phyloP scores from a whole-genome alignment of 2,797 vertebrate genomes.

The Enteromius viviparus region DNA sequence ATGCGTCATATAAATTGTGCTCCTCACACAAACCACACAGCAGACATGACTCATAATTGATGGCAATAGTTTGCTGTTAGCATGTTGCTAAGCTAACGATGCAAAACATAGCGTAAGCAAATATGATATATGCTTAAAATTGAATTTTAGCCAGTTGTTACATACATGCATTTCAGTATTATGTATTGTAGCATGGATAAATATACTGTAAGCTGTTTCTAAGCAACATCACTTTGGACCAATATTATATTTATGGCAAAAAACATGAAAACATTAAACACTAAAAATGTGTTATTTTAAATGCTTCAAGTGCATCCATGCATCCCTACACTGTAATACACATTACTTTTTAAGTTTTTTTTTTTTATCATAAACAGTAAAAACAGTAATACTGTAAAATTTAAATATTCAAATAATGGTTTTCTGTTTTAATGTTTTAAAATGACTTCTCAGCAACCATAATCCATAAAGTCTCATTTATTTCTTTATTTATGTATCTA shows the following conservation, averaged over 20 bases:
- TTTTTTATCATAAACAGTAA: not conserved
- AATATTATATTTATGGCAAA: not conserved
- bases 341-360: not conserved
- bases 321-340: not conserved
- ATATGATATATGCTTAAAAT: not conserved
- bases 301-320: not conserved
- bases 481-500: too few species aligned
- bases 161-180: not conserved
- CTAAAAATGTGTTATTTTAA: too few species aligned
- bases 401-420: too few species aligned
- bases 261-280: too few species aligned
- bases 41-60: slow-evolving; percentile 19
- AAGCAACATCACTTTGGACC: not conserved
- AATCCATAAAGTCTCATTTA: not conserved
- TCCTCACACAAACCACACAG: not conserved
- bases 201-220: not conserved
- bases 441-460: not conserved
- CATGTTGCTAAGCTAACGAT: not conserved
- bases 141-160: not conserved
- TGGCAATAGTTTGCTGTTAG: not conserved
- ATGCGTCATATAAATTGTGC: slow-evolving; percentile 7
- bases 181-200: not conserved
- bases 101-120: not conserved
- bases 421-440: not conserved
- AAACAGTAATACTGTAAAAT: not conserved